Base-by-base conservation (phyloP, 2,888 invertebrate species). In the Dasysyrphus albostriatus region DNA sequence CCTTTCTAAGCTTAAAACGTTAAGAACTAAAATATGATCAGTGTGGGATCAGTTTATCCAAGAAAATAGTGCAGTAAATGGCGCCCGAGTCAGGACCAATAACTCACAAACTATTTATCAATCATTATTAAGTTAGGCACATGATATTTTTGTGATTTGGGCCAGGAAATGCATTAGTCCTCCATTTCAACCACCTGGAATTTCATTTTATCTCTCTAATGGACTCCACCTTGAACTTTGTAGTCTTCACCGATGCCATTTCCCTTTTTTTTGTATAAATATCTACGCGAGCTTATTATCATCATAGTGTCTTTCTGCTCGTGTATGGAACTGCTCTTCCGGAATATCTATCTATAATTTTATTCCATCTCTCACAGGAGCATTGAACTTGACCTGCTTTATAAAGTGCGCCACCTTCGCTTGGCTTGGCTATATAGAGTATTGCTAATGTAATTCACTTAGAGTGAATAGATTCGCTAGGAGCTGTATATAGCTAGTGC, bases 161-260 rank as follows among this genome's bases (percentile, higher is more conserved):
- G 39, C 42, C 42, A 5, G 1, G 5, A 42, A 42, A 5, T 14
- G 14, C 14, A 1, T 14, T 14, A 42, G 14, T 42, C 42, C 14
- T 14, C 5, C 44, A n/a, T n/a, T 44, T 5, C 2, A 8, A 47
- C 0, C 14, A 72, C 44, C 39, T 65, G 32, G 39, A 61, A 44
- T 29, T 58, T 44, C 42, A 63, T 67, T 61, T 73, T 69, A 76
- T 63, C 84, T 63, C 84, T 61, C 73, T 81, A 81, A 85, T 85
- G 84, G 84, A 77, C 61, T 69, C 76, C 56, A 85, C 84, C 84
- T 85, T 85, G 84, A 85, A 81, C 83, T 78, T 49, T 83, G 39
- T 42, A 7, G 12, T 54, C 47, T 9, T 24, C 29, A 1, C 29
- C 14, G 6, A 29, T 24, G 29, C 39, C 49, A 67, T 67, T 14